A percentile compares a stretch with the other conserved stretches of the same genome.
These are phyloP conservation scores for Archocentrus centrarchus DNA, from an alignment of 2,113 vertebrate species.

Conservation along the genomic window DNA sequence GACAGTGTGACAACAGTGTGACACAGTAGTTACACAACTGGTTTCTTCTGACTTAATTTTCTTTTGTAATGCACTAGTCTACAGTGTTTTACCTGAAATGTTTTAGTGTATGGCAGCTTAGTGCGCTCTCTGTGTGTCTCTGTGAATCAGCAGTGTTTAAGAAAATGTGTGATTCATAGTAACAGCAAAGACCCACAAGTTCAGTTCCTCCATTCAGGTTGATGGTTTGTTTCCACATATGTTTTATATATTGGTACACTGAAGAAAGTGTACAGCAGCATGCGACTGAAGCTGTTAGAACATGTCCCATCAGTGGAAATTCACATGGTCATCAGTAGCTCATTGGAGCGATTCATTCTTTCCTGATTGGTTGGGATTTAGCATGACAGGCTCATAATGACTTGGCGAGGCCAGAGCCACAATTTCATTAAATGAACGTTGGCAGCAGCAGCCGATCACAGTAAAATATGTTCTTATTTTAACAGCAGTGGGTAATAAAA, in stretches of 20 bases:
- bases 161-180: slow-evolving; percentile 31
- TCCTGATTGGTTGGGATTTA: slow-evolving; percentile 56
- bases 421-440: slow-evolving; percentile 58
- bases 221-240: slow-evolving; percentile 48
- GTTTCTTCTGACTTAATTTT: slow-evolving; percentile 9
- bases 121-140: slow-evolving; percentile 25
- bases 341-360: slow-evolving; percentile 46
- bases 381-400: slow-evolving; percentile 65
- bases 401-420: slow-evolving; percentile 47
- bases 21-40: slow-evolving; percentile 15
- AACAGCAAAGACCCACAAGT: slow-evolving; percentile 34
- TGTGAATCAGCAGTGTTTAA: slow-evolving; percentile 34
- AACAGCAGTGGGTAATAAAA: slow-evolving; percentile 1
- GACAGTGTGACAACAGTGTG: slow-evolving; percentile 29
- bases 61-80: slow-evolving; percentile 22
- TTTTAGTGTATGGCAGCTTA: slow-evolving; percentile 59
- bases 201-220: slow-evolving; percentile 43
- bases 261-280: slow-evolving; percentile 29
- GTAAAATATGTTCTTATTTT: slow-evolving; percentile 47
- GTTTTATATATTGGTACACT: slow-evolving; percentile 51
- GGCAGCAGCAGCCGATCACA: slow-evolving; percentile 50
- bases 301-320: slow-evolving; percentile 62
- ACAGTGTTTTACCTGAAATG: slow-evolving; percentile 36
- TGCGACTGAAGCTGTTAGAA: slow-evolving; percentile 55
- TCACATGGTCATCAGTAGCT: slow-evolving; percentile 60